These are phyloP conservation scores for Acrobasis suavella DNA, from an alignment of 2,888 invertebrate species.

Conservation along the genomic window DNA sequence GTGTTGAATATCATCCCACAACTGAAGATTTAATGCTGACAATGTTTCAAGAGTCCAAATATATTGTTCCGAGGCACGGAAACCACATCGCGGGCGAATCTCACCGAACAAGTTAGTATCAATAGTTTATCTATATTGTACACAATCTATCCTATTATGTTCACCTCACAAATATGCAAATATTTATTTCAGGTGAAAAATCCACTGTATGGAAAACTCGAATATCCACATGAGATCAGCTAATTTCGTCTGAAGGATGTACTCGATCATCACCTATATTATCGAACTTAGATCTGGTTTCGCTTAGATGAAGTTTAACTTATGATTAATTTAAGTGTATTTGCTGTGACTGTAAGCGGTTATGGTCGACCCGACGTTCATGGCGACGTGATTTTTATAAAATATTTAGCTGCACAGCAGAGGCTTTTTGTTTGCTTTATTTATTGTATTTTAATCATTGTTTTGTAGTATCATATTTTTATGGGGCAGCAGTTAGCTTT, in stretches of 20 bases:
- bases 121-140: neutral
- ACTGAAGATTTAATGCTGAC: slow-evolving; percentile 74
- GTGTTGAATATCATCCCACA: slow-evolving; percentile 74
- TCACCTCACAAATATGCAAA: slow-evolving; percentile 5
- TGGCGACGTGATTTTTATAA: slow-evolving; percentile 5
- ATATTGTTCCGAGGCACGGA: slow-evolving; percentile 66
- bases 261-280: slow-evolving; percentile 48
- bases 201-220: slow-evolving; percentile 77
- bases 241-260: slow-evolving; percentile 40
- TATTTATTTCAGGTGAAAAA: slow-evolving; percentile 66
- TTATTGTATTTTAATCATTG: slow-evolving; percentile 24
- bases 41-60: slow-evolving; percentile 76
- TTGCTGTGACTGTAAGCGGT: slow-evolving; percentile 17
- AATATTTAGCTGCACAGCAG: slow-evolving; percentile 23
- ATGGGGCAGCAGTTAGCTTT: slow-evolving; percentile 13
- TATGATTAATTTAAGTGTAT: slow-evolving; percentile 21
- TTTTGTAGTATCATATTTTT: slow-evolving; percentile 15
- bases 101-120: slow-evolving; percentile 66
- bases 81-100: slow-evolving; percentile 66
- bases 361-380: slow-evolving; percentile 1
- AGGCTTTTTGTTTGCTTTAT: slow-evolving; percentile 32
- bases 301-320: slow-evolving; percentile 53
- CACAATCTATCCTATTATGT: neutral
- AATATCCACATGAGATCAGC: slow-evolving; percentile 76
- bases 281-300: slow-evolving; percentile 67